Evolutionary conservation across 1,140 invertebrate species (phyloP).

Genomic region (Caenorhabditis latens): DNA sequence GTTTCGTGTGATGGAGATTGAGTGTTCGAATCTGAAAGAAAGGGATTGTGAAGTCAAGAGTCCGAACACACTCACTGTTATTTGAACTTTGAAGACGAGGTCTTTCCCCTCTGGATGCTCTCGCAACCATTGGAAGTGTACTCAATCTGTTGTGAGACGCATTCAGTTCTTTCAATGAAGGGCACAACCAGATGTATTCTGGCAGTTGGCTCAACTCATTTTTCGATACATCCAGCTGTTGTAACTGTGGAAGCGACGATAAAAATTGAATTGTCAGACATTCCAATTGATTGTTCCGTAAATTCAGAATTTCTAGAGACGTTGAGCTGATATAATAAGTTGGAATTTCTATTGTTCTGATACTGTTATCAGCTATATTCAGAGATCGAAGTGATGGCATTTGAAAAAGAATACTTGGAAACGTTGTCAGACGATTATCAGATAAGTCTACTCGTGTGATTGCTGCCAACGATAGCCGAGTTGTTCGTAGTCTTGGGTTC

Average conservation of each 20-base stretch:
- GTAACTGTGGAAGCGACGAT: conserved; percentile 81
- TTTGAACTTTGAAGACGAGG: conserved; percentile 41
- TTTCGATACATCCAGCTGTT: conserved; percentile 90
- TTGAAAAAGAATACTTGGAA: conserved; percentile 88
- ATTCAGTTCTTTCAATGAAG: conserved; percentile 90
- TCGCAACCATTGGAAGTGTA: conserved; percentile 56
- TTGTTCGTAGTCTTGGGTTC: conserved; percentile 84
- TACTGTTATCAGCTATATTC: conserved; percentile 64
- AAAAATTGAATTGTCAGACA: conserved; percentile 43
- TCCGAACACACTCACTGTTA: conserved; percentile 1
- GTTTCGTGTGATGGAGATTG: conserved; percentile 4
- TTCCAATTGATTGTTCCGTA: conserved; percentile 64
- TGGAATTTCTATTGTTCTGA: conserved; percentile 63
- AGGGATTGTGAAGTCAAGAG: not conserved
- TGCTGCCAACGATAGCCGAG: conserved; percentile 84
- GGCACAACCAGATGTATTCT: conserved; percentile 89
- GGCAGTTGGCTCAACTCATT: conserved; percentile 91
- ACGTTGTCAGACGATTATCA: conserved; percentile 86
- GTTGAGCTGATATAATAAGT: conserved; percentile 60
- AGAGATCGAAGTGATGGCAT: conserved; percentile 83
- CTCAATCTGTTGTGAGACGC: conserved; percentile 89
- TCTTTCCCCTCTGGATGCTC: conserved; percentile 11
- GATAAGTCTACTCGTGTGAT: conserved; percentile 95
- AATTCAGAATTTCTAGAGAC: conserved; percentile 65
- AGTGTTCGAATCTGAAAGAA: not conserved